These are phyloP conservation scores for Alouatta palliata DNA, from an alignment of 2,113 vertebrate species.

Conservation along the genomic window DNA sequence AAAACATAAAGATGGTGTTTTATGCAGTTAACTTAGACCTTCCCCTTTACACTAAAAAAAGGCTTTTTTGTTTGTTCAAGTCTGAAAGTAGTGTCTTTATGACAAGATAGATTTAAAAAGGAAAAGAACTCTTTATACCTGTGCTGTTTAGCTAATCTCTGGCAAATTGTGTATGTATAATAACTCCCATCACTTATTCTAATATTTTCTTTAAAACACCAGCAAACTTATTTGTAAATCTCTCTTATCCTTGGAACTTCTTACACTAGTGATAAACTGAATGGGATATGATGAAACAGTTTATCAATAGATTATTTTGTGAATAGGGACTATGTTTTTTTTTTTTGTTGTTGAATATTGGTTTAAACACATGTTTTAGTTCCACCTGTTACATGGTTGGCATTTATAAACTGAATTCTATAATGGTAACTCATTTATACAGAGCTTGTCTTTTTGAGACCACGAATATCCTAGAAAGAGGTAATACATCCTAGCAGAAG, in stretches of 20 bases:
- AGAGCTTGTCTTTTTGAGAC: background rate
- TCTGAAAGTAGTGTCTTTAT: constrained; percentile 41
- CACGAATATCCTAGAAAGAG: constrained; percentile 7
- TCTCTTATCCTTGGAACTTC: constrained; percentile 15
- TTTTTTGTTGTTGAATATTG: background rate
- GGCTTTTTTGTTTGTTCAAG: constrained; percentile 22
- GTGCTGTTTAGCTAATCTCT: background rate
- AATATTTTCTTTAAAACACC: constrained; percentile 24
- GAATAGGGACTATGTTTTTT: background rate
- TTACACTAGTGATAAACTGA: constrained; percentile 31
- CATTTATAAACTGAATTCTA: constrained; percentile 34
- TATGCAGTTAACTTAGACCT: constrained; percentile 11
- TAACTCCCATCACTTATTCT: constrained; percentile 9
- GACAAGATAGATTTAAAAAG: constrained; percentile 20
- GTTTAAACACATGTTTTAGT: constrained; percentile 37
- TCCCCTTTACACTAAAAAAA: background rate
- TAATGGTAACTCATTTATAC: background rate
- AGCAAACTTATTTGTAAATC: constrained; percentile 21
- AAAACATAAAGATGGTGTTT: constrained; percentile 13
- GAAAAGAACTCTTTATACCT: background rate
- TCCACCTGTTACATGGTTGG: background rate
- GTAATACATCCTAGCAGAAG: background rate
- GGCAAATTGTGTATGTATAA: background rate
- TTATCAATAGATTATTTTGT: constrained; percentile 41
- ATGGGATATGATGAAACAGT: constrained; percentile 8